phyloP scores from a whole-genome alignment of 1,140 invertebrate species.

The Drosophila virilis region DNA sequence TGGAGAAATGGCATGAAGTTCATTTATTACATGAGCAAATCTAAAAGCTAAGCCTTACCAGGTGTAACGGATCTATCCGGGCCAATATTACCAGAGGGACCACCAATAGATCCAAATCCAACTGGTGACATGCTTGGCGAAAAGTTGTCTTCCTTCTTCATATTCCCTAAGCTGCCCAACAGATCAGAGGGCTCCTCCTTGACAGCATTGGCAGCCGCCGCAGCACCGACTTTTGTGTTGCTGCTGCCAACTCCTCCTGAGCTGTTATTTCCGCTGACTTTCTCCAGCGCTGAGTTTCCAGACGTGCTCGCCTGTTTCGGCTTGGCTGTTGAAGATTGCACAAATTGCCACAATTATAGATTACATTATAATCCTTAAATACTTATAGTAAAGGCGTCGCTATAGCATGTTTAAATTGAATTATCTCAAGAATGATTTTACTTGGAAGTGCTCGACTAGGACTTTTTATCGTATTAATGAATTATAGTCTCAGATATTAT shows the following conservation, averaged over 20 bases:
- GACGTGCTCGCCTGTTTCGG: conserved; percentile 3
- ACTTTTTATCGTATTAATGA: too few relatives aligned
- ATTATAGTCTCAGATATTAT: too few relatives aligned
- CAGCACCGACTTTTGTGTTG: conserved; percentile 9
- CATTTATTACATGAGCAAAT: neutral
- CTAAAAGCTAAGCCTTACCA: conserved; percentile 30
- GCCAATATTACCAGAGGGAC: conserved; percentile 28
- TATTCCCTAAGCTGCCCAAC: conserved; percentile 60
- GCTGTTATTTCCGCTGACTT: conserved; percentile 16
- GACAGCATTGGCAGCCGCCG: conserved; percentile 15
- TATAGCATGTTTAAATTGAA: too few relatives aligned
- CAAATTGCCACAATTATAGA: neutral
- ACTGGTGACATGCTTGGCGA: conserved; percentile 74
- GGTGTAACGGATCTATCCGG: conserved; percentile 42
- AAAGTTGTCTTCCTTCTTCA: conserved; percentile 74
- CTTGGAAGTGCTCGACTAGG: too few relatives aligned
- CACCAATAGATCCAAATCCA: conserved; percentile 69
- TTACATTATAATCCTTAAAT: too few relatives aligned
- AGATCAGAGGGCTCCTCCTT: conserved; percentile 67
- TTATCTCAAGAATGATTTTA: too few relatives aligned
- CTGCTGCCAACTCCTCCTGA: neutral
- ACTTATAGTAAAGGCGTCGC: too few relatives aligned
- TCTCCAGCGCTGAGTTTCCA: conserved; percentile 13
- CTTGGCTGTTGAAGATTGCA: conserved; percentile 5
- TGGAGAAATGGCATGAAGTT: neutral